A percentile compares a stretch with the other conserved stretches of the same genome.
These are phyloP conservation scores for Henricia sp. DNA, from an alignment of 53 echinoderm and acorn worm genomes.

Conservation along the genomic window DNA sequence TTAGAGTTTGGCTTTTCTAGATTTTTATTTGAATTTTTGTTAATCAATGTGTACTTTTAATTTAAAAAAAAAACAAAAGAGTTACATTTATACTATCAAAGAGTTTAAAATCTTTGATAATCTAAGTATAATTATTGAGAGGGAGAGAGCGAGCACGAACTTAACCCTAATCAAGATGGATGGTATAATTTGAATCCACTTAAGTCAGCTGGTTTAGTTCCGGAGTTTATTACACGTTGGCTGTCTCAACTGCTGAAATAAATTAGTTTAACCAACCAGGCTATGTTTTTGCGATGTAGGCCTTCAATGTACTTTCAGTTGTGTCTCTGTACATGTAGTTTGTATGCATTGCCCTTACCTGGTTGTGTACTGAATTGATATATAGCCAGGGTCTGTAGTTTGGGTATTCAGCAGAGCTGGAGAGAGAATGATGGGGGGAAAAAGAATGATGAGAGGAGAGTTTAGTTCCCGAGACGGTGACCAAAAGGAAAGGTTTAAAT, in stretches of 20 bases:
- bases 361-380: background rate
- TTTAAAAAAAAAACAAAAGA: too few species aligned
- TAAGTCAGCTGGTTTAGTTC: slow-evolving; percentile 5
- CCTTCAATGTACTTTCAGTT: too few species aligned
- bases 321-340: slow-evolving; percentile 1
- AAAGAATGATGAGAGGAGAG: background rate
- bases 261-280: slow-evolving; percentile 18
- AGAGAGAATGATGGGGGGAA: slow-evolving; percentile 20
- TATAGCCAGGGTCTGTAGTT: slow-evolving; percentile 27
- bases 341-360: background rate
- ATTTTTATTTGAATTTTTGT: too few species aligned
- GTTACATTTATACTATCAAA: too few species aligned
- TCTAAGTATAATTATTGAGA: background rate
- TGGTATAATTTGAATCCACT: slow-evolving; percentile 13
- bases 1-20: too few species aligned
- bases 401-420: slow-evolving; percentile 17
- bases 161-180: slow-evolving; percentile 20
- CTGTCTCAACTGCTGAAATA: slow-evolving; percentile 10
- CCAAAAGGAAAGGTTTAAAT: background rate
- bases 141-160: background rate
- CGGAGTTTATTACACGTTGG: slow-evolving; percentile 31
- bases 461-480: background rate
- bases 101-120: too few species aligned
- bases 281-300: too few species aligned
- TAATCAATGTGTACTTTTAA: too few species aligned